These are phyloP conservation scores for Palythoa grandis DNA, from an alignment of 92 coral and sea anemone genomes.

Conservation along the genomic window DNA sequence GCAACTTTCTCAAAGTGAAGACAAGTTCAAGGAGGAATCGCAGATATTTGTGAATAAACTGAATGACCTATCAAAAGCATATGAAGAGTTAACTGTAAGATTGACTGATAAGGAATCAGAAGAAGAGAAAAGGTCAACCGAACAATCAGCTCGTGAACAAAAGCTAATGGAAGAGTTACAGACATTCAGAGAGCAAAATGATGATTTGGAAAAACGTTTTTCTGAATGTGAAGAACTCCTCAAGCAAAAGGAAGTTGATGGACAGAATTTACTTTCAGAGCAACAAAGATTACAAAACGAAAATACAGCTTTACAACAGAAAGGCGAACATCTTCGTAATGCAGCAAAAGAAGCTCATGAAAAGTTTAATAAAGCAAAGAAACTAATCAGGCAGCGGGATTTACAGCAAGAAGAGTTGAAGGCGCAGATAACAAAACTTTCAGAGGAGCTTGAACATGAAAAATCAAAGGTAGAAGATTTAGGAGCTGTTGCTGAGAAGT, in stretches of 20 bases:
- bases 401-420: constrained; percentile 16
- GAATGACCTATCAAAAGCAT: background rate
- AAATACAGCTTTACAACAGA: constrained; percentile 38
- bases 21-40: background rate
- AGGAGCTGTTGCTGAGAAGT: constrained; percentile 14
- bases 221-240: constrained; percentile 30
- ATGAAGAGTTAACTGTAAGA: constrained; percentile 6
- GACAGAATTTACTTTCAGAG: constrained; percentile 19
- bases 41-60: background rate
- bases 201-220: constrained; percentile 22
- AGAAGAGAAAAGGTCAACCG: background rate
- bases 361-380: constrained; percentile 24
- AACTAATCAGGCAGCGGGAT: constrained; percentile 30
- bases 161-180: background rate
- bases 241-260: constrained; percentile 10
- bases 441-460: constrained; percentile 33
- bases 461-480: constrained; percentile 37
- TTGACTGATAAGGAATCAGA: constrained; percentile 13
- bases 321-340: constrained; percentile 4
- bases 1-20: constrained; percentile 1
- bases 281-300: constrained; percentile 43
- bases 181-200: constrained; percentile 35
- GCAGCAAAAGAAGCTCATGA: constrained; percentile 38
- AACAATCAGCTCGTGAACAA: constrained; percentile 6
- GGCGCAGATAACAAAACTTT: background rate